phyloP scores from a whole-genome alignment of 2,888 invertebrate species.

The Noctua fimbriata region DNA sequence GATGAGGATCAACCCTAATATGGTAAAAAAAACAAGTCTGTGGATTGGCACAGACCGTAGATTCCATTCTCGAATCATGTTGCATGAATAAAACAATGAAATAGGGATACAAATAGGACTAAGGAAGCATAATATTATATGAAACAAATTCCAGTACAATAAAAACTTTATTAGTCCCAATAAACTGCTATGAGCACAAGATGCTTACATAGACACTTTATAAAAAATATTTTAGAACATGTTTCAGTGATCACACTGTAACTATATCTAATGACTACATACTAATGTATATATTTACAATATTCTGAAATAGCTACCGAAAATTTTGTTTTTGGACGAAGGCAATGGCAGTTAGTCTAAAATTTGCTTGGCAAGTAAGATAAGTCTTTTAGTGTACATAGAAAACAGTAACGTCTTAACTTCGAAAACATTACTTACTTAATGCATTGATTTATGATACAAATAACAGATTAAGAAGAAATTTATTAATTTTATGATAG shows the following conservation, averaged over 20 bases:
- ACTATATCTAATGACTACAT: conserved; percentile 49
- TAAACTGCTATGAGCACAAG: conserved; percentile 71
- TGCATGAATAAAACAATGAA: neutral
- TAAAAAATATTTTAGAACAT: conserved; percentile 75
- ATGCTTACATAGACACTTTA: conserved; percentile 70
- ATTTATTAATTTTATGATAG: conserved; percentile 31
- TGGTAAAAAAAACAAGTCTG: neutral
- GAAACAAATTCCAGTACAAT: conserved; percentile 30
- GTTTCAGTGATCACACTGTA: conserved; percentile 52
- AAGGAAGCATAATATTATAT: neutral
- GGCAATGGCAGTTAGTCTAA: conserved; percentile 71
- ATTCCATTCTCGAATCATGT: neutral
- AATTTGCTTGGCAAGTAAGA: conserved; percentile 78
- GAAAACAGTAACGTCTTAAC: conserved; percentile 52
- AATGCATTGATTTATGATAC: conserved; percentile 44
- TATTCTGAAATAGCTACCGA: conserved; percentile 58
- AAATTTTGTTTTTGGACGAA: conserved; percentile 71
- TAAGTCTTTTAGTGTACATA: conserved; percentile 70
- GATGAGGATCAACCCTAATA: neutral
- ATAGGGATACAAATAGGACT: neutral
- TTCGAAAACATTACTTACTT: conserved; percentile 26
- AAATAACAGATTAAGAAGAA: conserved; percentile 18
- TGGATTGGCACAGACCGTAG: too few relatives aligned
- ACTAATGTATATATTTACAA: conserved; percentile 64
- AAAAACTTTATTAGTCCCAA: conserved; percentile 76